These are phyloP conservation scores for Pogonomyrmex californicus DNA, from an alignment of 1,140 invertebrate genomes.

Conservation along the genomic window DNA sequence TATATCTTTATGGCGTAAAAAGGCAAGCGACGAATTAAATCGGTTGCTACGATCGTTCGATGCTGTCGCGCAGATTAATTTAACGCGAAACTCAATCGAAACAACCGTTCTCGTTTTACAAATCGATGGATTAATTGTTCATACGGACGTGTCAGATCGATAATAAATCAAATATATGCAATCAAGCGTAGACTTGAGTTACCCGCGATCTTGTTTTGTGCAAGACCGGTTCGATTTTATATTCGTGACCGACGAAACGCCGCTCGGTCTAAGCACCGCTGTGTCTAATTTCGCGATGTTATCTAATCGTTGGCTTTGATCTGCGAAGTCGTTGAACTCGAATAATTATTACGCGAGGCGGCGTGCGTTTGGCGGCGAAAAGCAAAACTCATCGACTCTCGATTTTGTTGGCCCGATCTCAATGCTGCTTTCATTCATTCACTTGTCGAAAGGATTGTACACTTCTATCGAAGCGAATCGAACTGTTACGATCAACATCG, in stretches of 20 bases:
- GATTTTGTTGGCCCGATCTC: constrained; percentile 58
- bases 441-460: not conserved
- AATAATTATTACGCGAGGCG: constrained; percentile 16
- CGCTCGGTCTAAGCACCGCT: not conserved
- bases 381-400: constrained; percentile 60
- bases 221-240: not conserved
- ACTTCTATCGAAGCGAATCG: not conserved
- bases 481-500: not conserved
- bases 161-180: constrained; percentile 32
- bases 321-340: constrained; percentile 51
- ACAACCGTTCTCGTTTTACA: not conserved
- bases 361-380: constrained; percentile 32
- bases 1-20: not conserved
- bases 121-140: constrained; percentile 33
- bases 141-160: not conserved
- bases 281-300: constrained; percentile 32
- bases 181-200: not conserved
- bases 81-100: constrained; percentile 13
- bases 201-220: not conserved
- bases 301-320: constrained; percentile 55
- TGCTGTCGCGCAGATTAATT: constrained; percentile 18
- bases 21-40: constrained; percentile 9
- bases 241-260: not conserved
- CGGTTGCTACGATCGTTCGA: not conserved
- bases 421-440: constrained; percentile 40